A percentile compares a stretch with the other conserved stretches of the same genome.
phyloP scores from a whole-genome alignment of 2,888 invertebrate genomes.

The Chromoteleia sp. region DNA sequence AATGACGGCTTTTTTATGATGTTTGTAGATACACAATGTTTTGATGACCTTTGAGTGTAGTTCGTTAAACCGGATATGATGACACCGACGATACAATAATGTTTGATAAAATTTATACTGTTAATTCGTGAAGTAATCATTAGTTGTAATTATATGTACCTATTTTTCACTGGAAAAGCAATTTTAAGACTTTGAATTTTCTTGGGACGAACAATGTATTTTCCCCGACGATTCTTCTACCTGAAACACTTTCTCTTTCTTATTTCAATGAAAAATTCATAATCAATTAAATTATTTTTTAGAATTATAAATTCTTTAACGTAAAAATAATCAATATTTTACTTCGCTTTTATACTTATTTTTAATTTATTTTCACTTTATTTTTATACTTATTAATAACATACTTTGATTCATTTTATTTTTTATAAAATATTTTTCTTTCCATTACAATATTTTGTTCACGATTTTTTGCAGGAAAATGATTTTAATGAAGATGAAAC shows the following conservation, averaged over 20 bases:
- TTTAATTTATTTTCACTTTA: no score
- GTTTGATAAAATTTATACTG: conserved; percentile 23
- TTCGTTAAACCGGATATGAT: conserved; percentile 1
- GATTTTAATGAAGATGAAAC: conserved; percentile 20
- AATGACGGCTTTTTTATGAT: conserved; percentile 11
- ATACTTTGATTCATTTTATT: no score
- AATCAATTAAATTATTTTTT: conserved; percentile 25
- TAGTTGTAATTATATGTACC: conserved; percentile 11
- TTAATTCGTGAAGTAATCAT: conserved; percentile 14
- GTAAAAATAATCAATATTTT: no score
- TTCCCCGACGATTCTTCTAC: conserved; percentile 15
- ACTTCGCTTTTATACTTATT: no score
- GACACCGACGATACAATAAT: conserved; percentile 1
- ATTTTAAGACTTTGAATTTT: conserved; percentile 1
- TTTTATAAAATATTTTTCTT: no score
- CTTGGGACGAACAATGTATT: not conserved
- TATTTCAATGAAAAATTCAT: not conserved
- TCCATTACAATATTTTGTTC: no score
- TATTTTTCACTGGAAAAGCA: conserved; percentile 1
- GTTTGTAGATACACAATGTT: conserved; percentile 19
- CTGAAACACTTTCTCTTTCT: conserved; percentile 1
- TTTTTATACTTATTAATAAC: no score
- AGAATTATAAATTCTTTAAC: no score
- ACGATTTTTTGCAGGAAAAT: conserved; percentile 1
- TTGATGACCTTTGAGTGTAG: conserved; percentile 13